Evolutionary conservation across 2,797 vertebrate genomes (phyloP), one percentile per base, ranked within the genome.

Genomic region (Pelochelys cantorii): DNA sequence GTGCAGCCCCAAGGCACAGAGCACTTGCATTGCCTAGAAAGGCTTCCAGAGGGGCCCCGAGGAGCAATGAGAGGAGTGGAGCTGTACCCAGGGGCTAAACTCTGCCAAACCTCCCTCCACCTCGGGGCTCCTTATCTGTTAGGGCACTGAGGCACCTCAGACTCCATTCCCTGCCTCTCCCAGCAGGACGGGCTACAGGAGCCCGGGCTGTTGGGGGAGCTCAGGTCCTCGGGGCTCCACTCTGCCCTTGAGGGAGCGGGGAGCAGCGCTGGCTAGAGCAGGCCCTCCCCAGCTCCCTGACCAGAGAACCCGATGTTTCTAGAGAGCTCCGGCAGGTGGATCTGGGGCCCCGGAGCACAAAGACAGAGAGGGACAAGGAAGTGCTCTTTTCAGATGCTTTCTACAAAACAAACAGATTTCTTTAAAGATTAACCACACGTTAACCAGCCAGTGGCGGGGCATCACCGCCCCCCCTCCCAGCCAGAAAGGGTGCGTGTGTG

Each of bases 401-500:
- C 68, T 81, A 52, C 68, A 55, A 65, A 81, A 78, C 53, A 60
- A 80, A 57, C 34, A 14, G 3, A 34, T 57, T 75, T 42, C 91
- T 85, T 78, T 89, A 86, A 92, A 88, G 83, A 85, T 82, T 85
- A 88, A 82, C 83, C 71, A 68, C 54, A 81, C 6, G 2, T 59
- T 59, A 85, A 88, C 89, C n/a, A 71, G 31, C 25, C 7, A 57
- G 27, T 7, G 5, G 18, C 48, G 15, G 29, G 68, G 53, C 65
- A n/a, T 52, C 84, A 34, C 56, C 54, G 18, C 25, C 12, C 4
- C 4, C 52, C 54, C n/a, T 13, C 31, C 53, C 34, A 34, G 3
- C 34, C 18, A 3, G 17, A 55, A 42, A 48, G 6, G 48, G 17
- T 48, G 62, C 11, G 52, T 34, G 34, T 12, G 22, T n/a, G 59